phyloP scores from a whole-genome alignment of 2,113 vertebrate species.

The Serilophus lunatus region DNA sequence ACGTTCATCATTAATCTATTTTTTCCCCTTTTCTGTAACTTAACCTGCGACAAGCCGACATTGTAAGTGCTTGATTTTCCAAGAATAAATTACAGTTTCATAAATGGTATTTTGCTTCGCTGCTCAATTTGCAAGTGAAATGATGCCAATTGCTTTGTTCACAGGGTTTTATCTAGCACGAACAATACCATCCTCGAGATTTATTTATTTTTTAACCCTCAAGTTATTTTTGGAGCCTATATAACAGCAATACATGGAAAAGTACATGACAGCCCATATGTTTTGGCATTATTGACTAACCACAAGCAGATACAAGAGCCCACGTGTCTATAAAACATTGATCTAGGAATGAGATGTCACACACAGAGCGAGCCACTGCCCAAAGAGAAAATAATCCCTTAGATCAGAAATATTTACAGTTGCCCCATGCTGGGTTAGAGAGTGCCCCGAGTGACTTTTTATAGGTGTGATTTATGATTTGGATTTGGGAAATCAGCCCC shows the following conservation, averaged over 20 bases:
- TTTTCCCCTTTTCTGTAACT: slow-evolving; percentile 29
- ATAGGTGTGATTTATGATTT: not conserved
- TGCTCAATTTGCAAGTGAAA: slow-evolving; percentile 70
- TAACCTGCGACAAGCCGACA: slow-evolving; percentile 25
- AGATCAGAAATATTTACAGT: not conserved
- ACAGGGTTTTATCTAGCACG: not conserved
- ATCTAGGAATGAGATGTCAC: not conserved
- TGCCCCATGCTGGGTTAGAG: not conserved
- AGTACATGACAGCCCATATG: not conserved
- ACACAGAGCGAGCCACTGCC: not conserved
- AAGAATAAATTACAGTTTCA: slow-evolving; percentile 60
- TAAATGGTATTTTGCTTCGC: slow-evolving; percentile 54
- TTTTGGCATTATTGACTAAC: not conserved
- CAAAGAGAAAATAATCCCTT: not conserved
- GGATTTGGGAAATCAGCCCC: not conserved
- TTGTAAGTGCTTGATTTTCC: slow-evolving; percentile 41
- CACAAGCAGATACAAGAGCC: not conserved
- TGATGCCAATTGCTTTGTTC: slow-evolving; percentile 58
- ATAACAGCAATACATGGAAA: not conserved
- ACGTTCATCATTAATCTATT: slow-evolving; percentile 47
- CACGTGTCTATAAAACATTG: not conserved
- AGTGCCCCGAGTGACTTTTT: not conserved
- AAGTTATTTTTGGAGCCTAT: not conserved
- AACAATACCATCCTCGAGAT: not conserved
- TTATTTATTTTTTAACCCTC: slow-evolving; percentile 14